Evolutionary conservation across 1,140 invertebrate genomes (phyloP).

Genomic region (Pantala flavescens): DNA sequence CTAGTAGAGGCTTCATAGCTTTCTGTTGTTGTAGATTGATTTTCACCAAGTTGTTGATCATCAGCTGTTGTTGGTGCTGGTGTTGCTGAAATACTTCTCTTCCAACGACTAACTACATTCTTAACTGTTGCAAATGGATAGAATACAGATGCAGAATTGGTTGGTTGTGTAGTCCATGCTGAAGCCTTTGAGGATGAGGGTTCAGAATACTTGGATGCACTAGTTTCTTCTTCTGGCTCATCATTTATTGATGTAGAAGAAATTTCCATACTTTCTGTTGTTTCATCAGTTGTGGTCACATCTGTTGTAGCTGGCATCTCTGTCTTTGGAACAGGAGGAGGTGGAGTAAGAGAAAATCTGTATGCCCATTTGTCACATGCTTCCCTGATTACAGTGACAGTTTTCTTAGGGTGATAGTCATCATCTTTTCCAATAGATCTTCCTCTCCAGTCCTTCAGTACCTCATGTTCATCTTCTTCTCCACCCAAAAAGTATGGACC

Average conservation of each 20-base stretch:
- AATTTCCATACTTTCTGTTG: too few relatives aligned
- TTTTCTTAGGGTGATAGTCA: neutral
- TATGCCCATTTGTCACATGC: neutral
- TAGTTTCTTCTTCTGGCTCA: too few relatives aligned
- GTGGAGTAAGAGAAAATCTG: neutral
- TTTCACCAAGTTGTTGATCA: neutral
- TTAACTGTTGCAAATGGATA: too few relatives aligned
- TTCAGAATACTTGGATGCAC: too few relatives aligned
- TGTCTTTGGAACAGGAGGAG: neutral
- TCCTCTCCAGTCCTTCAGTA: slow-evolving; percentile 1
- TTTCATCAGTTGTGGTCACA: too few relatives aligned
- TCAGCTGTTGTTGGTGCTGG: neutral
- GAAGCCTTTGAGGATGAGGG: too few relatives aligned
- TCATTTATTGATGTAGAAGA: too few relatives aligned
- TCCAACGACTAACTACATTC: neutral
- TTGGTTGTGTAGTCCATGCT: too few relatives aligned
- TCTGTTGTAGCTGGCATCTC: neutral
- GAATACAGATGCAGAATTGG: too few relatives aligned
- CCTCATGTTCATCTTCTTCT: slow-evolving; percentile 10
- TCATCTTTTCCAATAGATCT: neutral
- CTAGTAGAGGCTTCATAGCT: neutral
- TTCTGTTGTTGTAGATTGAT: neutral
- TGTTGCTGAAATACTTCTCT: neutral
- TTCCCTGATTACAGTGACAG: neutral
- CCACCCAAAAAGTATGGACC: too few relatives aligned